A percentile compares a stretch with the other conserved stretches of the same genome.
Evolutionary conservation across 2,888 invertebrate species (phyloP).

Genomic region (Drosophila fungiperda): DNA sequence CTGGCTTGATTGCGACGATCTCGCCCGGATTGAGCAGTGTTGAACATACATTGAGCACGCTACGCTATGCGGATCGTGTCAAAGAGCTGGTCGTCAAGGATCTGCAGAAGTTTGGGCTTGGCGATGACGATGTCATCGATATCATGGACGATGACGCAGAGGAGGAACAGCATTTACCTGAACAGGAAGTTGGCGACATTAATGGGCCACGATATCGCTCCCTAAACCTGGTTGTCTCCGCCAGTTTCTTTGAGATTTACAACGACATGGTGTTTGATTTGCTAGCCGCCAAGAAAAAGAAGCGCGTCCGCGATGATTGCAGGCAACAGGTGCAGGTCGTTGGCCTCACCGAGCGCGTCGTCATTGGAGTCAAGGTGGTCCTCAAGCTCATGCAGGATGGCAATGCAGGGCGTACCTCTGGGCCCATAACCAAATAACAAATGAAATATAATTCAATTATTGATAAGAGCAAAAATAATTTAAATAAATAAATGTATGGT

Average conservation of each 20-base stretch:
- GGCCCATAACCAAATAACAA: slow-evolving; percentile 85
- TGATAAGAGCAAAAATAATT: neutral
- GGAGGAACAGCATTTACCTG: slow-evolving; percentile 52
- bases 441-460: neutral
- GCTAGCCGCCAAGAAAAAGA: slow-evolving; percentile 95
- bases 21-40: slow-evolving; percentile 98
- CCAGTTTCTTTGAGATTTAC: slow-evolving; percentile 99
- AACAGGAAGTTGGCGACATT: slow-evolving; percentile 23
- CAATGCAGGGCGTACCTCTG: slow-evolving; percentile 96
- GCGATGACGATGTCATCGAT: slow-evolving; percentile 84
- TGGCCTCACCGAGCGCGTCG: slow-evolving; percentile 96
- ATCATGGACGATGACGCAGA: slow-evolving; percentile 84
- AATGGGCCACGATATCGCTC: slow-evolving; percentile 93
- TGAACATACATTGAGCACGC: slow-evolving; percentile 98
- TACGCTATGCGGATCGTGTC: slow-evolving; percentile 98
- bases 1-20: slow-evolving; percentile 99
- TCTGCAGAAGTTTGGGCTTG: slow-evolving; percentile 86
- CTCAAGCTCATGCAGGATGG: slow-evolving; percentile 96
- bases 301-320: slow-evolving; percentile 98
- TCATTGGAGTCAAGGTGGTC: slow-evolving; percentile 96
- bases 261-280: slow-evolving; percentile 98
- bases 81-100: slow-evolving; percentile 96
- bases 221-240: slow-evolving; percentile 94
- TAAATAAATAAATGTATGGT: neutral
- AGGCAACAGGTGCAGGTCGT: slow-evolving; percentile 99